A percentile compares a stretch with the other conserved stretches of the same genome.
Conservation (phyloP, 2,888 invertebrate species). For the Catonia carolina region DNA sequence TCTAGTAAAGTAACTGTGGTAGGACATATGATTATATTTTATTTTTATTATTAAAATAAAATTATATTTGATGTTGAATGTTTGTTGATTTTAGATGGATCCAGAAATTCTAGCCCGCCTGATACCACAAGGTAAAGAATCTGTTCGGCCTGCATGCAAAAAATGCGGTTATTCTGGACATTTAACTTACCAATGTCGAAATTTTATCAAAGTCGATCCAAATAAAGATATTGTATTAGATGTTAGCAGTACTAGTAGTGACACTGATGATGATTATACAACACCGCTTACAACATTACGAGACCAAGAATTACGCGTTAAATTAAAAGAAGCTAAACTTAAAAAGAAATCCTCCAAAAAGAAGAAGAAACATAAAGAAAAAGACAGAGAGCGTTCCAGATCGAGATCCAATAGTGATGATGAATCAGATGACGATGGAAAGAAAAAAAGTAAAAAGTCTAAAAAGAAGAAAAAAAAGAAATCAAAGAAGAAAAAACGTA, state of each 20-base stretch:
- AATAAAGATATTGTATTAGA: slow-evolving; percentile 88
- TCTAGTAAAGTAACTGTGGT: too few relatives aligned
- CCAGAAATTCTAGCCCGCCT: slow-evolving; percentile 46
- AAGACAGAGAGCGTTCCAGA: slow-evolving; percentile 39
- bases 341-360: slow-evolving; percentile 52
- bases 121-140: slow-evolving; percentile 61
- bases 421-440: slow-evolving; percentile 36
- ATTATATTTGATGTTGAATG: too few relatives aligned
- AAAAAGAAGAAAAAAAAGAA: slow-evolving; percentile 43
- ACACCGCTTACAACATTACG: slow-evolving; percentile 76
- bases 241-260: slow-evolving; percentile 91
- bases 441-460: slow-evolving; percentile 38
- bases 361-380: slow-evolving; percentile 30
- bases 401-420: slow-evolving; percentile 36
- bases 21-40: too few relatives aligned
- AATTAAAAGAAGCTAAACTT: slow-evolving; percentile 56
- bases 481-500: slow-evolving; percentile 31
- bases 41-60: too few relatives aligned
- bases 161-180: slow-evolving; percentile 96
- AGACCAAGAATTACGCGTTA: slow-evolving; percentile 67
- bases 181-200: slow-evolving; percentile 91
- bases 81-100: too few relatives aligned
- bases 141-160: slow-evolving; percentile 78
- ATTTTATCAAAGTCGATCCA: slow-evolving; percentile 88
- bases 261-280: slow-evolving; percentile 71